Evolutionary conservation across 2,797 vertebrate genomes (phyloP).

Genomic region (Cichlasoma orientale): DNA sequence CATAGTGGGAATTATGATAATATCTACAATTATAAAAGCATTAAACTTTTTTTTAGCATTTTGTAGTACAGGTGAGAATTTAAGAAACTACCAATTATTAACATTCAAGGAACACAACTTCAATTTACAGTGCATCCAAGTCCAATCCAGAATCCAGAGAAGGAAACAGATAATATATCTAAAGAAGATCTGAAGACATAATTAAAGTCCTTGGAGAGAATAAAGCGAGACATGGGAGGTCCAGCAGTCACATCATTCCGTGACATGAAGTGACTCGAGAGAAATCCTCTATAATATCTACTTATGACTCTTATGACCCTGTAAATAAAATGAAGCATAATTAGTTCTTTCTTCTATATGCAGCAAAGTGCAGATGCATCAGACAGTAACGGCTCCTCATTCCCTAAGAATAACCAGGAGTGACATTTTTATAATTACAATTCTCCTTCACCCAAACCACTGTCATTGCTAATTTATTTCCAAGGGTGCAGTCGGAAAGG

Average conservation of each 20-base stretch:
- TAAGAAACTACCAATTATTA: background rate
- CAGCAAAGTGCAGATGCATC: slow-evolving; percentile 41
- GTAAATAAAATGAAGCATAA: slow-evolving; percentile 40
- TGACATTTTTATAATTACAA: slow-evolving; percentile 79
- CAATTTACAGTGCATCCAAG: background rate
- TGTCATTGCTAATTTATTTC: slow-evolving; percentile 73
- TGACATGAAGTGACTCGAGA: background rate
- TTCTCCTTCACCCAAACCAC: slow-evolving; percentile 59
- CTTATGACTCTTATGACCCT: background rate
- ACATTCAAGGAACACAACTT: background rate
- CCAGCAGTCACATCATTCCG: background rate
- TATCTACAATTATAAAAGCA: slow-evolving; percentile 13
- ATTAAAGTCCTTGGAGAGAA: background rate
- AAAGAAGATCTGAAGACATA: background rate
- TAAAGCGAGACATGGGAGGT: background rate
- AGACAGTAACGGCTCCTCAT: slow-evolving; percentile 40
- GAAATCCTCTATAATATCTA: background rate
- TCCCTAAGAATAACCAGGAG: slow-evolving; percentile 61
- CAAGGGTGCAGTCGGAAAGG: background rate
- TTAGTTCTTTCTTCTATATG: slow-evolving; percentile 12
- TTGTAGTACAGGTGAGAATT: slow-evolving; percentile 5
- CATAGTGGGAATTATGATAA: slow-evolving; percentile 26
- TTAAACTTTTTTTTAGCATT: background rate
- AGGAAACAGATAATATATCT: background rate
- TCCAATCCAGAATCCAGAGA: background rate